Evolutionary conservation across 2,113 vertebrate species (phyloP).

Genomic region (Hypocryptadius cinnamomeus): DNA sequence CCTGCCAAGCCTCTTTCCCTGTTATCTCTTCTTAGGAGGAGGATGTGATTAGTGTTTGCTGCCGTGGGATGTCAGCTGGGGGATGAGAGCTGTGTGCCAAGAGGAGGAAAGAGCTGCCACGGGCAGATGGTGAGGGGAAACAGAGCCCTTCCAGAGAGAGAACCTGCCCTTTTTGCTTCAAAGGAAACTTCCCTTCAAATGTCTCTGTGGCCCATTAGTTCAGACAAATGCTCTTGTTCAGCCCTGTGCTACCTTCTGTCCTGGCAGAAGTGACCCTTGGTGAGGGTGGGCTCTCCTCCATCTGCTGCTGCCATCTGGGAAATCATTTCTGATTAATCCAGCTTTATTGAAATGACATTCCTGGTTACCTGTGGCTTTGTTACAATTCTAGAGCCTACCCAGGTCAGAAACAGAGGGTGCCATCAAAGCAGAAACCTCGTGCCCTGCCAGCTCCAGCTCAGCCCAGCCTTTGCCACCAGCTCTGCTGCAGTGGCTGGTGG

Average conservation of each 20-base stretch:
- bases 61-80: neutral
- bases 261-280: neutral
- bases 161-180: neutral
- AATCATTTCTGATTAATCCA: neutral
- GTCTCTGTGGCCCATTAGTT: neutral
- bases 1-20: conserved; percentile 7
- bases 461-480: neutral
- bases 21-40: neutral
- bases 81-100: neutral
- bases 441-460: neutral
- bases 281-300: neutral
- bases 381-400: neutral
- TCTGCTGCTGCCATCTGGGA: neutral
- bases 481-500: neutral
- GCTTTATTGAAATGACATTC: neutral
- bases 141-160: too few species aligned
- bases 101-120: neutral
- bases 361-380: neutral
- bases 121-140: neutral
- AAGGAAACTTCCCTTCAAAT: neutral
- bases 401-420: neutral
- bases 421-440: neutral
- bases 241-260: neutral
- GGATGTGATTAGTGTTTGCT: conserved; percentile 2
- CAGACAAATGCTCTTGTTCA: neutral